Evolutionary conservation across 2,797 vertebrate species (phyloP).

Genomic region (Pangasius sanitwongsei): DNA sequence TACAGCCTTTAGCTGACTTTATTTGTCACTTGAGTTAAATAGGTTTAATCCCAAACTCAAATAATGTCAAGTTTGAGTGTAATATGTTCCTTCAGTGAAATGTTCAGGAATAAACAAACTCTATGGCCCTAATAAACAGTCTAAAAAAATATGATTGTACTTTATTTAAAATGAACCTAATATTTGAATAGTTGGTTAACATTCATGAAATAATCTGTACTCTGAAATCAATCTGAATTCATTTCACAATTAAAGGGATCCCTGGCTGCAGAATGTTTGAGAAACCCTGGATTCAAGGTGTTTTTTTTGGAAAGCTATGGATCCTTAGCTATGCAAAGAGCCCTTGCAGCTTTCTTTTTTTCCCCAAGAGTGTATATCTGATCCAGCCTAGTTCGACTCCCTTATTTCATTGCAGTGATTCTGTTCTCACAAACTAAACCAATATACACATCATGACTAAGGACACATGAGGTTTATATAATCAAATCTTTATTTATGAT

Average conservation of each 20-base stretch:
- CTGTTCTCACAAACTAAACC: background rate
- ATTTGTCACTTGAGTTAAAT: background rate
- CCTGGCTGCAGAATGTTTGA: background rate
- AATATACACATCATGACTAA: background rate
- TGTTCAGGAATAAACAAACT: background rate
- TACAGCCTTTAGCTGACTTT: background rate
- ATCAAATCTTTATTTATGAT: slow-evolving; percentile 5
- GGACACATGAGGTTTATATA: background rate
- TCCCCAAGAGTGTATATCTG: background rate
- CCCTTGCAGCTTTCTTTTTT: background rate
- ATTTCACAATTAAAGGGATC: background rate
- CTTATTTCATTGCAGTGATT: background rate
- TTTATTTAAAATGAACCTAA: background rate
- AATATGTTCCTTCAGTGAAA: background rate
- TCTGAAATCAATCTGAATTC: background rate
- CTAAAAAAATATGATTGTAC: background rate
- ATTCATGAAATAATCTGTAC: background rate
- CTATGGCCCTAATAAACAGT: background rate
- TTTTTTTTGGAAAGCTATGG: background rate
- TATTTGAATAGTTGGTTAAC: background rate
- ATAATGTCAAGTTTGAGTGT: background rate
- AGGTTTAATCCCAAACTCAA: background rate
- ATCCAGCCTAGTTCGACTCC: too few species aligned
- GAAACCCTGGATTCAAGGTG: background rate
- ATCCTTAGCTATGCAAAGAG: background rate